Conservation (phyloP, 2,113 vertebrate species). For the Thymallus thymallus region DNA sequence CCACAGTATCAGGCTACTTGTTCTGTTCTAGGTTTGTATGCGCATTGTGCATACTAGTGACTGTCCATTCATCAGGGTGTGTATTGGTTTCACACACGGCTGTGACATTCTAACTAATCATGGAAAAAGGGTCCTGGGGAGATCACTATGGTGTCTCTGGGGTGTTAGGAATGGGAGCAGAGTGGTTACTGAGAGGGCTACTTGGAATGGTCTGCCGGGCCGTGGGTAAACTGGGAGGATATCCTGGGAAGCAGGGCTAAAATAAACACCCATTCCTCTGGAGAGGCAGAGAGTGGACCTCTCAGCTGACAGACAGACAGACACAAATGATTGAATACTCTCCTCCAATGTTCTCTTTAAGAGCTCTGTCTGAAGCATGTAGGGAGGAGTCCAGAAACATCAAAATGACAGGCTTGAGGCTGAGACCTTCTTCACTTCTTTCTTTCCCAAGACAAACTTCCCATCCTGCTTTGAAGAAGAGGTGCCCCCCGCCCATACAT, state of each 20-base stretch:
- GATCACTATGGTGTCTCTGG: neutral
- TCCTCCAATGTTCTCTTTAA: neutral
- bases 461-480: slow-evolving; percentile 30
- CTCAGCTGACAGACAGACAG: neutral
- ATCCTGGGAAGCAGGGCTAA: slow-evolving; percentile 26
- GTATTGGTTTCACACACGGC: too few relatives aligned
- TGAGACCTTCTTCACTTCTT: slow-evolving; percentile 10
- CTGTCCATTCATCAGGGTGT: too few relatives aligned
- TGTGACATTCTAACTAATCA: too few relatives aligned
- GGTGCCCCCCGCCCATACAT: too few relatives aligned
- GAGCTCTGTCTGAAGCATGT: neutral
- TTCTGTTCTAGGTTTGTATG: too few relatives aligned
- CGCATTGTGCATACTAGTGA: too few relatives aligned
- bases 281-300: slow-evolving; percentile 3
- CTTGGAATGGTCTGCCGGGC: neutral
- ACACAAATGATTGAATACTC: neutral
- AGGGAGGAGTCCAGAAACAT: neutral
- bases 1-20: too few relatives aligned
- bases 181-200: neutral
- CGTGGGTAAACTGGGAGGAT: neutral
- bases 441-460: slow-evolving; percentile 43
- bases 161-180: slow-evolving; percentile 10
- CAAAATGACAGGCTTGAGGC: slow-evolving; percentile 4
- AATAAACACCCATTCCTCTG: slow-evolving; percentile 20
- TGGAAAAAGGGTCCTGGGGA: too few relatives aligned